A percentile compares a stretch with the other conserved stretches of the same genome.
phyloP scores from a whole-genome alignment of 2,888 invertebrate species.

The Frankliniella intonsa region DNA sequence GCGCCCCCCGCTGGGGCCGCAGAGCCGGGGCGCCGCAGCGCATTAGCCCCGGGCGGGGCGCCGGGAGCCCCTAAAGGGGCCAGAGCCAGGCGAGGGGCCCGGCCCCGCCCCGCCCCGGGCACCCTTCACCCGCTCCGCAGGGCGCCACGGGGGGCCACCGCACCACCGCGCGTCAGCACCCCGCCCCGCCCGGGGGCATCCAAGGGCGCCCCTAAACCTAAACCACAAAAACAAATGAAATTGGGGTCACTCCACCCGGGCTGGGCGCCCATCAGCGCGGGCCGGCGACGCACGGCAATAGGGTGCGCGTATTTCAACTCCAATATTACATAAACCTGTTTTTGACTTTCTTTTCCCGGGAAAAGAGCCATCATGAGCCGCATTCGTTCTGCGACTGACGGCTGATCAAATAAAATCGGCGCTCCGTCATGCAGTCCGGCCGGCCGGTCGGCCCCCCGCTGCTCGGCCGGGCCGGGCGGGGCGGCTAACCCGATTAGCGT shows the following conservation, averaged over 20 bases:
- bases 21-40: not conserved
- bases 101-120: not conserved
- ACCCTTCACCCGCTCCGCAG: not conserved
- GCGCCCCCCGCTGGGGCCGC: not conserved
- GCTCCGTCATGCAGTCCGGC: not conserved
- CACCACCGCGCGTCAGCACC: not conserved
- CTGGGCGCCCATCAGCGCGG: too few relatives aligned
- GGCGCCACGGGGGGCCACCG: not conserved
- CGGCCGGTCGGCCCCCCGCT: not conserved
- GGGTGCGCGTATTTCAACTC: too few relatives aligned
- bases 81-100: not conserved
- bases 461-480: too few relatives aligned
- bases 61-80: not conserved
- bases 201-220: too few relatives aligned
- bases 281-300: too few relatives aligned
- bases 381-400: not conserved
- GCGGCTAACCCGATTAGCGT: not conserved
- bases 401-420: conserved; percentile 8
- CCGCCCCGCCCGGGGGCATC: too few relatives aligned
- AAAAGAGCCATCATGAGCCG: too few relatives aligned
- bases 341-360: too few relatives aligned
- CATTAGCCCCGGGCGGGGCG: conserved; percentile 21
- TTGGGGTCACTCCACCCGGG: too few relatives aligned
- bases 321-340: too few relatives aligned
- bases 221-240: too few relatives aligned